phyloP scores from a whole-genome alignment of 2,797 vertebrate species.

The Coranthus polyacanthus region DNA sequence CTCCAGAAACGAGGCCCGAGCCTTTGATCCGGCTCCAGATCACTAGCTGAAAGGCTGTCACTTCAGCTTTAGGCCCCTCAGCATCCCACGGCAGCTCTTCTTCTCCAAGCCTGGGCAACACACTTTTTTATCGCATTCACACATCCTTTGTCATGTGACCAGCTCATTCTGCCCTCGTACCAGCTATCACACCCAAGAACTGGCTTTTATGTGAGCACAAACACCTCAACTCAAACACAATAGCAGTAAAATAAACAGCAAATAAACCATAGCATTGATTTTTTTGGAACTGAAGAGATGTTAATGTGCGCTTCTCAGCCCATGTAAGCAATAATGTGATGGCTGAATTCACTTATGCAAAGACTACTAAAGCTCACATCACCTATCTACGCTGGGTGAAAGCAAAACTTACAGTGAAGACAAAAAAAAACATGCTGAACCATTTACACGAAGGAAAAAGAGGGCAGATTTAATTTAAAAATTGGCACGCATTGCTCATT shows the following conservation, averaged over 20 bases:
- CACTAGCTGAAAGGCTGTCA: slow-evolving; percentile 77
- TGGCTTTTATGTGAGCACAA: slow-evolving; percentile 58
- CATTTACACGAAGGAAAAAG: slow-evolving; percentile 83
- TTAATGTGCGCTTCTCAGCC: slow-evolving; percentile 51
- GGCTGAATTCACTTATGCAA: slow-evolving; percentile 51
- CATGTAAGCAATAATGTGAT: slow-evolving; percentile 40
- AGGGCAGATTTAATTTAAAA: slow-evolving; percentile 98
- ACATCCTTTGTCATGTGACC: slow-evolving; percentile 59
- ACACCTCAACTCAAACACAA: slow-evolving; percentile 58
- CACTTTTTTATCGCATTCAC: slow-evolving; percentile 66
- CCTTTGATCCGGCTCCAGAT: slow-evolving; percentile 85
- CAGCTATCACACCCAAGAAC: slow-evolving; percentile 36
- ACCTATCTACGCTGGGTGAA: slow-evolving; percentile 38
- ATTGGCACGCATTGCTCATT: slow-evolving; percentile 93
- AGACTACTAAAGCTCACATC: slow-evolving; percentile 48
- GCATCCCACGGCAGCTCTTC: slow-evolving; percentile 76
- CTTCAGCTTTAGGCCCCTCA: slow-evolving; percentile 75
- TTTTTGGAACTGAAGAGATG: slow-evolving; percentile 44
- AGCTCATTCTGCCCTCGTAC: slow-evolving; percentile 49
- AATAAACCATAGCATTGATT: slow-evolving; percentile 45
- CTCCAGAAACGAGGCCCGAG: slow-evolving; percentile 83
- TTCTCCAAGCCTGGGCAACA: slow-evolving; percentile 71
- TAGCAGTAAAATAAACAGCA: slow-evolving; percentile 49
- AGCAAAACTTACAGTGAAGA: slow-evolving; percentile 75
- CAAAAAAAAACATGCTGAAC: slow-evolving; percentile 72